A percentile compares a stretch with the other conserved stretches of the same genome.
Evolutionary conservation across 1,140 invertebrate genomes (phyloP).

Genomic region (Drosophila dunni): DNA sequence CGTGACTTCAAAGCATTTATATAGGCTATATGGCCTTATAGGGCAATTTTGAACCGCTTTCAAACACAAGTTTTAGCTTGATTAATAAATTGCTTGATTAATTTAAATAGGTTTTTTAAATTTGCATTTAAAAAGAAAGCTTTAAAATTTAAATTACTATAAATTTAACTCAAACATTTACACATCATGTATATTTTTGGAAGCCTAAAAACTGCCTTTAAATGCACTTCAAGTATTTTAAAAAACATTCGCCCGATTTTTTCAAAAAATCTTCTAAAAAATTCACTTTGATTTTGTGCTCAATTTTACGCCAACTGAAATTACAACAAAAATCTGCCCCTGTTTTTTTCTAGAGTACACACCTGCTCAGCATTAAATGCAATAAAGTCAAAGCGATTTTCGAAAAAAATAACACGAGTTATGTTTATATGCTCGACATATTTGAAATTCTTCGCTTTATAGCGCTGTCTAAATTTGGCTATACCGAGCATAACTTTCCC

Average conservation of each 20-base stretch:
- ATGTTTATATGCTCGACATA: too few species aligned
- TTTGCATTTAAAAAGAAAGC: too few species aligned
- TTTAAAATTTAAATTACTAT: too few species aligned
- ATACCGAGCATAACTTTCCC: neutral
- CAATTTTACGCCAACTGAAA: conserved; percentile 59
- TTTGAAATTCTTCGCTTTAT: neutral
- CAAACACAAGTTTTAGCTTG: too few species aligned
- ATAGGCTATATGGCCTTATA: neutral
- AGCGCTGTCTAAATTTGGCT: neutral
- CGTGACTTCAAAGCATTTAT: conserved; percentile 13
- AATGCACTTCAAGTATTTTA: neutral
- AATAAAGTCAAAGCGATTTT: too few species aligned
- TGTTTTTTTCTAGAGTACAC: conserved; percentile 15
- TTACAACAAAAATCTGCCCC: conserved; percentile 25
- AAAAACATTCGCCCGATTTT: conserved; percentile 45
- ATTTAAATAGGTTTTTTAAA: too few species aligned
- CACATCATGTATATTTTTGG: too few species aligned
- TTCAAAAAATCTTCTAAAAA: conserved; percentile 16
- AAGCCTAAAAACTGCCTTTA: too few species aligned
- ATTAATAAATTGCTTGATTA: too few species aligned
- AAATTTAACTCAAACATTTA: too few species aligned
- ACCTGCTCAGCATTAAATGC: conserved; percentile 14
- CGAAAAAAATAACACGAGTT: too few species aligned
- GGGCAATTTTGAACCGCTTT: neutral
- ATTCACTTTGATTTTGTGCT: conserved; percentile 49